Percentiles rank a stretch among this genome's conserved stretches.
These are phyloP conservation scores for Centropus unirufus DNA, from an alignment of 2,113 vertebrate genomes.

Conservation along the genomic window DNA sequence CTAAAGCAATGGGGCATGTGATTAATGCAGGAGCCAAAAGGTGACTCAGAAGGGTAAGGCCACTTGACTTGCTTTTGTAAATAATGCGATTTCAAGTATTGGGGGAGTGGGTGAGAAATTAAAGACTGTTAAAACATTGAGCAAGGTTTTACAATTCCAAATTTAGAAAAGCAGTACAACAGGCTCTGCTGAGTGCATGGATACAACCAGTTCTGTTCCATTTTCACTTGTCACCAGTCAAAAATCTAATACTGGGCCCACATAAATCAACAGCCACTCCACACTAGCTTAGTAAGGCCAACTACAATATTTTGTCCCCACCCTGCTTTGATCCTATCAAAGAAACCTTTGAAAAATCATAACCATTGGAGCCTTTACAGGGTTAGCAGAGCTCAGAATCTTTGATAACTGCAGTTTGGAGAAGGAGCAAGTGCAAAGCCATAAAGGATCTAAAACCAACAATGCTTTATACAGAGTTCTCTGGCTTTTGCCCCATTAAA, in stretches of 20 bases:
- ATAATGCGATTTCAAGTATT: not conserved
- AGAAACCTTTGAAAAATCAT: not conserved
- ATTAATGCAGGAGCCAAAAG: not conserved
- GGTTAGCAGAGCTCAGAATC: not conserved
- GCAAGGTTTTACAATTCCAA: not conserved
- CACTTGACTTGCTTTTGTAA: not conserved
- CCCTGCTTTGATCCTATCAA: not conserved
- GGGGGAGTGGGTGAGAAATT: not conserved
- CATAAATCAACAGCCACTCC: not conserved
- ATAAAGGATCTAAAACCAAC: not conserved
- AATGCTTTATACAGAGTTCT: not conserved
- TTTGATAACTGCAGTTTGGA: not conserved
- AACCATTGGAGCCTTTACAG: not conserved
- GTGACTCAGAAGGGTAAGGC: not conserved
- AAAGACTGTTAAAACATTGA: not conserved
- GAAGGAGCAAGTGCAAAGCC: not conserved
- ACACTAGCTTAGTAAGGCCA: not conserved
- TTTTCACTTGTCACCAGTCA: not conserved
- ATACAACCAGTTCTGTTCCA: not conserved
- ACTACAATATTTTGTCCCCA: not conserved
- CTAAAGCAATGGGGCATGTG: accelerated
- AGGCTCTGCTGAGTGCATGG: not conserved
- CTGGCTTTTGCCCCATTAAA: not conserved
- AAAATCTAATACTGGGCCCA: not conserved
- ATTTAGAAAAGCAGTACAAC: not conserved